Base-by-base conservation (phyloP, 2,797 vertebrate genomes). In the Cirrhinus molitorella region DNA sequence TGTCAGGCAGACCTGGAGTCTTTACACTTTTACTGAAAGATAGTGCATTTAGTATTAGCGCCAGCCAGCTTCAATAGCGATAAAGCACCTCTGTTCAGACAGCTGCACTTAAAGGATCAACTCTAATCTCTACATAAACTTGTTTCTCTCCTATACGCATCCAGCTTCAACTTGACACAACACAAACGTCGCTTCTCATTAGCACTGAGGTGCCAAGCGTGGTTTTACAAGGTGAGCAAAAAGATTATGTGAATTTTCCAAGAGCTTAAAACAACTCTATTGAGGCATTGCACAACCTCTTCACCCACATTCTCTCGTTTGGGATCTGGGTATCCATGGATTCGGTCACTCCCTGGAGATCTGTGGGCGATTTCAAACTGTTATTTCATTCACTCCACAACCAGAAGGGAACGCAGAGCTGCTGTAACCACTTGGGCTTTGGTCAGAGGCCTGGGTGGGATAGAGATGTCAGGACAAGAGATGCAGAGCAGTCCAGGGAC, bases 81-180 rank as follows among this genome's bases (percentile, higher is more conserved):
- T 84, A 79, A 80, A 67, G 51, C 87, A 78, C 23, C 37, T 57
- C 13, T 17, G 66, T 83, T 88, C 78, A 59, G 77, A 83, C 68
- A 61, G 55, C 70, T 67, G 72, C 87, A 83, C 83, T 86, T 85
- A 84, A 84, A 84, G 70, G 83, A 87, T 84, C 51, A 78, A 78
- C 31, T 79, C 19, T 75, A 84, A 88, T 81, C 84, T 67, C 66
- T 25, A 23, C 74, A 76, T 80, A 49, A 76, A 85, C 81, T 74
- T 59, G 72, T 71, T 73, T 83, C 72, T 73, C 59, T 85, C 71
- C 79, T 78, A 28, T 78, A 67, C 21, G 79, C 80, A 51, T 76
- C 81, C 74, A 67, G 51, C 14, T 77, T 77, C 53, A 19, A 83
- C 28, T 73, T 81, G 40, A 81, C 43, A 65, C 75, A 77, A 75